phyloP scores from a whole-genome alignment of 1,140 invertebrate genomes.

The Lordiphosa stackelbergi region DNA sequence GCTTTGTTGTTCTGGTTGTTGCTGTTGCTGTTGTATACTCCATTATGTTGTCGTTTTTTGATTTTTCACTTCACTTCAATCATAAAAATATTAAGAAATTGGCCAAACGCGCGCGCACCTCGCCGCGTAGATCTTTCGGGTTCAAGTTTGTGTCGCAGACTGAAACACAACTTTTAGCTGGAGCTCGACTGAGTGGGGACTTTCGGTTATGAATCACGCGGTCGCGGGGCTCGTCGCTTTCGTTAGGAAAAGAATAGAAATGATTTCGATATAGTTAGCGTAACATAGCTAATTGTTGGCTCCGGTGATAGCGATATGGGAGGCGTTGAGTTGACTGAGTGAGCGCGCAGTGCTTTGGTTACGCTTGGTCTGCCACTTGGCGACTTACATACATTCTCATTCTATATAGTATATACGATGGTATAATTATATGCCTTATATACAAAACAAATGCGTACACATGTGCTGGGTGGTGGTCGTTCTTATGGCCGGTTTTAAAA shows the following conservation, averaged over 20 bases:
- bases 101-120: slow-evolving; percentile 20
- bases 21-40: slow-evolving; percentile 7
- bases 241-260: slow-evolving; percentile 9
- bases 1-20: slow-evolving; percentile 10
- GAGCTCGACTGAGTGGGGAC: slow-evolving; percentile 10
- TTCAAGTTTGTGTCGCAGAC: slow-evolving; percentile 61
- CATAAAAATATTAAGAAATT: slow-evolving; percentile 48
- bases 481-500: no score
- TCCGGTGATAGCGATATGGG: slow-evolving; percentile 5
- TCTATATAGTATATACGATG: no score
- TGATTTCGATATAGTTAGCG: slow-evolving; percentile 12
- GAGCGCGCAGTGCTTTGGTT: no score
- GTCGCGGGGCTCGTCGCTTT: slow-evolving; percentile 11
- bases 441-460: no score
- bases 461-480: no score
- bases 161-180: slow-evolving; percentile 50
- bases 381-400: no score
- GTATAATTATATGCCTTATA: no score
- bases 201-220: slow-evolving; percentile 45
- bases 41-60: neutral
- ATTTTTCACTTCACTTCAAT: slow-evolving; percentile 8
- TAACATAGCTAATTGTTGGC: slow-evolving; percentile 11
- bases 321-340: no score
- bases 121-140: slow-evolving; percentile 60
- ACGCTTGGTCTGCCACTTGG: no score